Conservation (phyloP, 2,113 vertebrate genomes). For the Porphyrio hochstetteri region DNA sequence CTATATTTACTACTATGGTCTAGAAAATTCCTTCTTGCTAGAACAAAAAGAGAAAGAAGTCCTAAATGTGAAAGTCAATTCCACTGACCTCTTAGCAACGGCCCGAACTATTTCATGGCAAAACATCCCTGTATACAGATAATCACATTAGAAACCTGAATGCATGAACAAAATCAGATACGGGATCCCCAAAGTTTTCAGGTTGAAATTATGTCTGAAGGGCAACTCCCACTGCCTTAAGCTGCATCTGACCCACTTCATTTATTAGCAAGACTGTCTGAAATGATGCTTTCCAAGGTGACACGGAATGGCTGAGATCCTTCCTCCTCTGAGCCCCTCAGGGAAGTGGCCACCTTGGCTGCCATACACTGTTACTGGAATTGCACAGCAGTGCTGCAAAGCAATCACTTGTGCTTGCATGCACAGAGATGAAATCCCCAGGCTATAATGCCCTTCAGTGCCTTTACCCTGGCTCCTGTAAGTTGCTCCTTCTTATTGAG, state of each 20-base stretch:
- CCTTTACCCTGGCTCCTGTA: slow-evolving; percentile 49
- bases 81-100: background rate
- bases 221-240: slow-evolving; percentile 28
- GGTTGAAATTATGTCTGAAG: background rate
- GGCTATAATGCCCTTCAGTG: slow-evolving; percentile 9
- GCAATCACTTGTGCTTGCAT: slow-evolving; percentile 16
- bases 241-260: slow-evolving; percentile 53
- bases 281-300: slow-evolving; percentile 55
- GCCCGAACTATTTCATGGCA: background rate
- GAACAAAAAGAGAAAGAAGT: background rate
- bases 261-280: slow-evolving; percentile 49
- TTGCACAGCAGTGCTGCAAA: background rate
- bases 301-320: slow-evolving; percentile 71
- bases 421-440: background rate
- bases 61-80: background rate
- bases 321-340: slow-evolving; percentile 63
- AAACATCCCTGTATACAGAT: background rate
- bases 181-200: background rate
- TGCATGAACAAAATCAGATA: background rate
- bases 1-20: background rate
- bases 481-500: background rate
- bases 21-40: background rate
- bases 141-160: background rate
- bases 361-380: slow-evolving; percentile 71
- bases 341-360: slow-evolving; percentile 71